Base-by-base conservation (phyloP, 2,113 vertebrate species). In the Anas platyrhynchos region DNA sequence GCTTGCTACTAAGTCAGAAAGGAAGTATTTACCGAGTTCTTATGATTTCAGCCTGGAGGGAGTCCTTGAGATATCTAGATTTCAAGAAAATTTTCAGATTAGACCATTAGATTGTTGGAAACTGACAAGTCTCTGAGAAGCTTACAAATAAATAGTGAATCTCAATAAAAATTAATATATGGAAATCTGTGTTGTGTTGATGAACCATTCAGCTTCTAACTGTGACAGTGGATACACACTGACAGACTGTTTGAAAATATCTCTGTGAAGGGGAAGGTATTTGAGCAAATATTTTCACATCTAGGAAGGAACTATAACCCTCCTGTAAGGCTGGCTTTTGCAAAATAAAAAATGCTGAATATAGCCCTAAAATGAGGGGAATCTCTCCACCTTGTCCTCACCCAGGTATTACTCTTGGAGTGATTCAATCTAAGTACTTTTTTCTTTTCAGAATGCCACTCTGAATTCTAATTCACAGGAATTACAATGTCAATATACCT, bases 401-500 rank as follows among this genome's bases (percentile, higher is more conserved):
- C 18, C 4, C 20, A 75, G 63, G 13, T 48, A 36, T 12, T 29
- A 54, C 48, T 11, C 41, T 55, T 78, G 22, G 23, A 50, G 27
- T 9, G 3, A 11, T 38, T 68, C 31, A 16, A 1, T 34, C 6
- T 18, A 25, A 72, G 20, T 22, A 14, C 22, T 59, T 83, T 25
- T 8, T 11, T 73, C 34, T 44, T 68, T 68, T 32, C 54, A 65
- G 25, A 16, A 6, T 17, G 31, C 11, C 18, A 34, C 21, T 59
- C 18, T 15, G 31, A 76, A 59, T 56, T 73, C 25, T 55, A 5
- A 41, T 14, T 38, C 25, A 26, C 23, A 43, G 29, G 27, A 29
- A 58, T 73, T 55, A 3, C 29, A 59, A 1, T 1, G 9, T 12
- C 5, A 2, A 36, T 31, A 27, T 5, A 3, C 6, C 18, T 9